These are phyloP conservation scores for Drosophila formosana DNA, from an alignment of 2,888 invertebrate genomes.

Conservation along the genomic window DNA sequence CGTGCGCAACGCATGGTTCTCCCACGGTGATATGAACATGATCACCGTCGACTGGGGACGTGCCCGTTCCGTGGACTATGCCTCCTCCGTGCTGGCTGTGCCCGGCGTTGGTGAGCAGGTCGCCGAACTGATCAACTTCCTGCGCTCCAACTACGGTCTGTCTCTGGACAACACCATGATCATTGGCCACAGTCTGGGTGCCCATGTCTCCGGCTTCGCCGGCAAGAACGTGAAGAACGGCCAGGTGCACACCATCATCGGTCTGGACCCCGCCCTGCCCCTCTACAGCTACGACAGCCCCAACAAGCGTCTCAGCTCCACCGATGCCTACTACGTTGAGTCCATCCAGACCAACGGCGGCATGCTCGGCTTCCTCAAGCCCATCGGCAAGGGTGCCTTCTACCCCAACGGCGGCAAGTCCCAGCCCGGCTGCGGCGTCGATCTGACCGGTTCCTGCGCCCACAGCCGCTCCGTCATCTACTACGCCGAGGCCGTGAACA, in stretches of 20 bases:
- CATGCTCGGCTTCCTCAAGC: slow-evolving; percentile 77
- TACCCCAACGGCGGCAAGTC: slow-evolving; percentile 86
- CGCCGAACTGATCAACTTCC: slow-evolving; percentile 77
- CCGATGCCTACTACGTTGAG: slow-evolving; percentile 83
- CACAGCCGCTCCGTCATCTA: slow-evolving; percentile 85
- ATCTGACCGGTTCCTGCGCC: slow-evolving; percentile 84
- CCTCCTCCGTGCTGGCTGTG: slow-evolving; percentile 85
- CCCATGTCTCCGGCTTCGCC: slow-evolving; percentile 87
- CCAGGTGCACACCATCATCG: slow-evolving; percentile 87
- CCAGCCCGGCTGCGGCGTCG: slow-evolving; percentile 86
- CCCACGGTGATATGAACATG: slow-evolving; percentile 87
- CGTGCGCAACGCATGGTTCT: slow-evolving; percentile 86
- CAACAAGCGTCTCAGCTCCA: slow-evolving; percentile 63
- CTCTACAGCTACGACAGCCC: slow-evolving; percentile 71
- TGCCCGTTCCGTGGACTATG: slow-evolving; percentile 86
- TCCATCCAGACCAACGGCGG: slow-evolving; percentile 82
- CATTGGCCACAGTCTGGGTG: slow-evolving; percentile 88
- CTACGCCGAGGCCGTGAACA: slow-evolving; percentile 85
- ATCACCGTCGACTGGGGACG: slow-evolving; percentile 88
- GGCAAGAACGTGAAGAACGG: slow-evolving; percentile 87
- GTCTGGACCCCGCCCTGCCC: slow-evolving; percentile 83
- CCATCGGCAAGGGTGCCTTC: slow-evolving; percentile 85
- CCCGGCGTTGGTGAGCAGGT: slow-evolving; percentile 75
- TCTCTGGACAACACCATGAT: slow-evolving; percentile 85
- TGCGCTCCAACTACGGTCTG: slow-evolving; percentile 86